phyloP scores from a whole-genome alignment of 2,888 invertebrate genomes.

The Electrophaes corylata region DNA sequence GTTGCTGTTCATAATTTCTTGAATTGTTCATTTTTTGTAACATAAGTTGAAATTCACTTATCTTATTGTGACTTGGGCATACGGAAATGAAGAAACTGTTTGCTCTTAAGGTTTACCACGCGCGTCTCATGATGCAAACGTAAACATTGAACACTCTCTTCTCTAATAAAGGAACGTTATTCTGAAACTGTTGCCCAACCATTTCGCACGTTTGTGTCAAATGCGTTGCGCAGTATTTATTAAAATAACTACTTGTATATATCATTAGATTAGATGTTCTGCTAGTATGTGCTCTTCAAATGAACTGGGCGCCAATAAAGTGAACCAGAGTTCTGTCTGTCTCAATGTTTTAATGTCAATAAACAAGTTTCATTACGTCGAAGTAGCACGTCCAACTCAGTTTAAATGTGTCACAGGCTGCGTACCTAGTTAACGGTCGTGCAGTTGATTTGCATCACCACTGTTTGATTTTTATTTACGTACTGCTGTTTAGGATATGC shows the following conservation, averaged over 20 bases:
- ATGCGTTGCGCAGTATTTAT: conserved; percentile 40
- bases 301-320: conserved; percentile 11
- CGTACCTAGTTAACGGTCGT: background rate
- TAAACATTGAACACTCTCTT: conserved; percentile 39
- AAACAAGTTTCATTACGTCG: conserved; percentile 5
- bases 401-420: conserved; percentile 1
- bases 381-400: background rate
- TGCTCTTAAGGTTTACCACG: conserved; percentile 27
- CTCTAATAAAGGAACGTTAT: conserved; percentile 42
- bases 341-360: background rate
- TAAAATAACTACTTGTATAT: conserved; percentile 9
- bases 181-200: conserved; percentile 40
- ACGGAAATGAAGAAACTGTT: conserved; percentile 30
- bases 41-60: background rate
- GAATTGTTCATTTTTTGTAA: background rate
- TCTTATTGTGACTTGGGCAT: conserved; percentile 8
- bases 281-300: conserved; percentile 8
- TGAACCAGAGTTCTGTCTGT: conserved; percentile 9
- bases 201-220: conserved; percentile 45
- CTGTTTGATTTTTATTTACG: background rate
- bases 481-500: too few species aligned
- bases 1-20: too few species aligned
- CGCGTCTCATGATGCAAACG: conserved; percentile 29
- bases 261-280: conserved; percentile 11
- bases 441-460: background rate